Evolutionary conservation across 2,797 vertebrate genomes (phyloP).

Genomic region (Triplophysa bombifrons): DNA sequence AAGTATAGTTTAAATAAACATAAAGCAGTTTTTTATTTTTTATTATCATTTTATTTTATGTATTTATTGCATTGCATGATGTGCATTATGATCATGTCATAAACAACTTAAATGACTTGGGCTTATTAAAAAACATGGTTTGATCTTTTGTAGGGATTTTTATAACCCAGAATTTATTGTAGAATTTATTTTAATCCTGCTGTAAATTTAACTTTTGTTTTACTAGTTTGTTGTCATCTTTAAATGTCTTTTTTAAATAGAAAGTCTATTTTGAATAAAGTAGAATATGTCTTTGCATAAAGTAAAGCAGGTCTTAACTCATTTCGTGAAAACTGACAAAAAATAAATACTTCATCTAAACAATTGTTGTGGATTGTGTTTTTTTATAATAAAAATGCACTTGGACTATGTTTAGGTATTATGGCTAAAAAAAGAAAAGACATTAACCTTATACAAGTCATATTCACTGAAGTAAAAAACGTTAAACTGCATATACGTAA

Average conservation of each 20-base stretch:
- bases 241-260: constrained; percentile 48
- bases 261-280: constrained; percentile 56
- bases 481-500: too few relatives aligned
- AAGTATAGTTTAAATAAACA: neutral
- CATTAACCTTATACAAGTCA: too few relatives aligned
- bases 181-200: constrained; percentile 23
- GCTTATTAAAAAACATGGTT: constrained; percentile 13
- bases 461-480: too few relatives aligned
- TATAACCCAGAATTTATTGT: constrained; percentile 33
- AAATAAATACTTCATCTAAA: constrained; percentile 15
- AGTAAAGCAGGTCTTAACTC: constrained; percentile 17
- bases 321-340: constrained; percentile 1
- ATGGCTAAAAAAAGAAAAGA: too few relatives aligned
- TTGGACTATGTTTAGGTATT: too few relatives aligned
- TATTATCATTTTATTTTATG: too few relatives aligned
- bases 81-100: neutral
- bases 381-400: neutral
- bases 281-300: constrained; percentile 46
- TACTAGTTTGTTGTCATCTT: constrained; percentile 15
- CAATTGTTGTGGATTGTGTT: neutral
- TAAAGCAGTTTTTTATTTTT: neutral
- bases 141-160: constrained; percentile 36
- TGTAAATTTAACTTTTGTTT: constrained; percentile 29
- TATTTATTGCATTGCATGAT: neutral
- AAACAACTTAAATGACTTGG: neutral